Base-by-base conservation (phyloP, 2,888 invertebrate species). In the Leptura quadrifasciata region DNA sequence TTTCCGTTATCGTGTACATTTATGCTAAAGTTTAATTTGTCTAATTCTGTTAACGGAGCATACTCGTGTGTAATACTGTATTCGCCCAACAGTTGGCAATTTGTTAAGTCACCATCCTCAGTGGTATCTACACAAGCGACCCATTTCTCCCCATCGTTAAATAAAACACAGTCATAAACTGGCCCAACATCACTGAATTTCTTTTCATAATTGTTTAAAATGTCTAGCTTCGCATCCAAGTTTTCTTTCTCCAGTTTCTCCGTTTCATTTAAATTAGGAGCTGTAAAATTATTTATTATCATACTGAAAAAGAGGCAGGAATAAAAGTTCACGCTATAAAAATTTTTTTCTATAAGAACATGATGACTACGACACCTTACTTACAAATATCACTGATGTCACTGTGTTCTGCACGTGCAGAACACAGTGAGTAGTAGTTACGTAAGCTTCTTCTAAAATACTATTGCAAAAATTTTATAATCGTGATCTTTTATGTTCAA, bases 1-100 rank as follows among this genome's bases (percentile, higher is more conserved):
- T 98, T 94, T 27, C 99, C 99, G 17, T 95, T 93, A 83, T 97
- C 95, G 85, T 97, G 95, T 58, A 99, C 95, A 88, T 99, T 98
- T 74, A 98, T 93, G 81, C 95, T 95, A 87, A 97, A 91, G n/a
- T 96, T 97, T 86, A 97, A 91, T 87, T 94, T 94, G 87, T 97
- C 97, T 79, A 93, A 90, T 57, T 93, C 90, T 71, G 96, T 95
- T 63, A 98, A 90, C 55, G 94, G 93, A 0, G 92, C 92, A 88
- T 93, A 96, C 84, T 98, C 94, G 76, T 94, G 93, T 0, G 95
- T 96, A 79, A 91, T 91, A 73, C 94, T 92, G 89, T 95, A 99
- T 88, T 96, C 95, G 27, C 96, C 95, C 80, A 99, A 91, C 17
- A 95, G 88, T 39, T 94, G 91, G 61, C 96, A 96, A 0, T 92